Conservation (phyloP, 1,140 invertebrate species). For the Globodera rostochiensis region DNA sequence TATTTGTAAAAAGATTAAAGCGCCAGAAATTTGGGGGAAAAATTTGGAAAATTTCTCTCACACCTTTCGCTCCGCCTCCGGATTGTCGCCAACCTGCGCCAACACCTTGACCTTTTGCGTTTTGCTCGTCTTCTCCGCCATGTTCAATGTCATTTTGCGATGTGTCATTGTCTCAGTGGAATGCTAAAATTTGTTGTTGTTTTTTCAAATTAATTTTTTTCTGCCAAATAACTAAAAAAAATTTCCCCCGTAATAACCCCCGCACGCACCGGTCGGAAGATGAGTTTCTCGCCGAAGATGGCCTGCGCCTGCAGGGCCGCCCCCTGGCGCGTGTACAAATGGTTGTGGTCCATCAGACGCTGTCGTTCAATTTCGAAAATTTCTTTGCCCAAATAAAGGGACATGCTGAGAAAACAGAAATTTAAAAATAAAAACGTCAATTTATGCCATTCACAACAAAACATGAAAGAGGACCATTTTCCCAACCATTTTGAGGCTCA, state of each 20-base stretch:
- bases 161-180: slow-evolving; percentile 98
- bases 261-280: slow-evolving; percentile 74
- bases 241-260: slow-evolving; percentile 31
- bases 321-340: slow-evolving; percentile 92
- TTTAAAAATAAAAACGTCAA: no score
- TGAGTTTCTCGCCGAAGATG: slow-evolving; percentile 91
- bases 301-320: slow-evolving; percentile 95
- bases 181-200: slow-evolving; percentile 73
- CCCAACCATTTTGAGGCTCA: no score
- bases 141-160: slow-evolving; percentile 94
- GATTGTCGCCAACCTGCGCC: slow-evolving; percentile 69
- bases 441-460: no score
- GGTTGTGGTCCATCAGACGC: slow-evolving; percentile 85
- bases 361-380: slow-evolving; percentile 97
- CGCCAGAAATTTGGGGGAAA: background rate
- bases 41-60: slow-evolving; percentile 3
- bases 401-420: slow-evolving; percentile 74
- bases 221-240: slow-evolving; percentile 31
- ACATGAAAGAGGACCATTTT: no score
- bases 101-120: slow-evolving; percentile 93
- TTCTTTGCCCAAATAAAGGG: slow-evolving; percentile 92
- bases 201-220: slow-evolving; percentile 52
- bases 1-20: no score
- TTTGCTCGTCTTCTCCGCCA: slow-evolving; percentile 94
- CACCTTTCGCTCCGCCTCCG: slow-evolving; percentile 52